phyloP scores from a whole-genome alignment of 1,140 invertebrate species.

The Bombyx mandarina region DNA sequence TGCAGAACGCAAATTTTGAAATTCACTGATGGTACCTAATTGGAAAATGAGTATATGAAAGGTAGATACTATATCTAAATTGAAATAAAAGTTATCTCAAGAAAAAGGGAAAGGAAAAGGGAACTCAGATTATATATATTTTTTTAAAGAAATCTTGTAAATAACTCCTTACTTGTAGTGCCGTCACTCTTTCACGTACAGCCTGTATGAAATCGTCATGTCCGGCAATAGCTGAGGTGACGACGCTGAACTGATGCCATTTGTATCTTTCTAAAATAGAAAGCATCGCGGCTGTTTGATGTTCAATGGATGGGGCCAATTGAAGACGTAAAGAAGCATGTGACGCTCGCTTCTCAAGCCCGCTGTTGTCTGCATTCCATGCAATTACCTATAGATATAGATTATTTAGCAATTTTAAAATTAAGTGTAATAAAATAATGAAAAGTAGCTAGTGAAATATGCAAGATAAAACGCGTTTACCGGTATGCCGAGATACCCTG shows the following conservation, averaged over 20 bases:
- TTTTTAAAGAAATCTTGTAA: too few species aligned
- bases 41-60: too few species aligned
- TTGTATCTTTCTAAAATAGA: slow-evolving; percentile 94
- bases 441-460: slow-evolving; percentile 1
- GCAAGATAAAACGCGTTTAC: slow-evolving; percentile 40
- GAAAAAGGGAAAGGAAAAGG: too few species aligned
- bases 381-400: slow-evolving; percentile 82
- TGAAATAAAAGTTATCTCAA: too few species aligned
- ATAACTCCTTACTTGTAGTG: slow-evolving; percentile 74
- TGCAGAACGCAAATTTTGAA: too few species aligned
- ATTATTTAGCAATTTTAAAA: background rate
- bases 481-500: slow-evolving; percentile 79
- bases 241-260: slow-evolving; percentile 96
- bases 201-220: slow-evolving; percentile 96
- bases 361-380: slow-evolving; percentile 96
- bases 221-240: slow-evolving; percentile 93
- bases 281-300: slow-evolving; percentile 94
- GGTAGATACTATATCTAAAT: too few species aligned
- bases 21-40: too few species aligned
- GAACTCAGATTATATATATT: too few species aligned
- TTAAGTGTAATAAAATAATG: slow-evolving; percentile 6
- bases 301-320: slow-evolving; percentile 92
- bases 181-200: slow-evolving; percentile 86
- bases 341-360: slow-evolving; percentile 83
- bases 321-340: slow-evolving; percentile 90